Evolutionary conservation across 2,888 invertebrate species (phyloP).

Genomic region (Ischnura elegans): DNA sequence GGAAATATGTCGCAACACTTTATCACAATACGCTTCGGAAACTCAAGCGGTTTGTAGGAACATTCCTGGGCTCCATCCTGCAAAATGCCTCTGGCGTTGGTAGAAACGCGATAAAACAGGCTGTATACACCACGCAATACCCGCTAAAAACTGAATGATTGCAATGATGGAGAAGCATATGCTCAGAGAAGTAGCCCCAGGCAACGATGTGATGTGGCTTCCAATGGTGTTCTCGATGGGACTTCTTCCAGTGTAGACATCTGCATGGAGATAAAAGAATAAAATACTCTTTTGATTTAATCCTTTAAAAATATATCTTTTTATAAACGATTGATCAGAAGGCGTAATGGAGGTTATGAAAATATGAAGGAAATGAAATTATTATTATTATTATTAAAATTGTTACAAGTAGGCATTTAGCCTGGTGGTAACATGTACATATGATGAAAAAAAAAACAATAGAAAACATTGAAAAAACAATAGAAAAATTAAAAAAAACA

Average conservation of each 20-base stretch:
- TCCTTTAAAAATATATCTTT: too few species aligned
- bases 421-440: too few species aligned
- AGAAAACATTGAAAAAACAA: too few species aligned
- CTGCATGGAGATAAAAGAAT: not conserved
- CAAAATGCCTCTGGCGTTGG: slow-evolving; percentile 39
- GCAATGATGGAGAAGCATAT: slow-evolving; percentile 54
- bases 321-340: too few species aligned
- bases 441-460: too few species aligned
- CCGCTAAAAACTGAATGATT: slow-evolving; percentile 42
- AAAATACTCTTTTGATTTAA: too few species aligned
- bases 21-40: slow-evolving; percentile 26
- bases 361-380: too few species aligned
- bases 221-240: not conserved
- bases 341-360: too few species aligned
- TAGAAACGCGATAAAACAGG: slow-evolving; percentile 40
- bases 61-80: slow-evolving; percentile 27
- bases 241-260: not conserved
- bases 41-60: slow-evolving; percentile 38
- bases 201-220: not conserved
- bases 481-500: too few species aligned
- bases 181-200: not conserved
- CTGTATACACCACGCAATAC: slow-evolving; percentile 35
- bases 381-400: too few species aligned
- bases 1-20: not conserved
- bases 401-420: too few species aligned